Base-by-base conservation (phyloP, 2,888 invertebrate species). In the Apamea sordens region DNA sequence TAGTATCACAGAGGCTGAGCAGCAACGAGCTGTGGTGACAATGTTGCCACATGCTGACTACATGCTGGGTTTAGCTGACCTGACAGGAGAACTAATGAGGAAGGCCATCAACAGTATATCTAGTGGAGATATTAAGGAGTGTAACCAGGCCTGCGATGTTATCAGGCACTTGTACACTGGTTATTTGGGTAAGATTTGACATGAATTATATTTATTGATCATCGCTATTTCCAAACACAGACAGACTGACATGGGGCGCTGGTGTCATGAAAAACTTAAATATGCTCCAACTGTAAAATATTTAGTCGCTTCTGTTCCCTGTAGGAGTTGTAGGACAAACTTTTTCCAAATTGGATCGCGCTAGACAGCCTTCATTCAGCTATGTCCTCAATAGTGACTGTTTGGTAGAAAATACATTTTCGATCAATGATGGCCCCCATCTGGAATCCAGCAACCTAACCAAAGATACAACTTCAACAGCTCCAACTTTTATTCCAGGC, bases 41-140 rank as follows among this genome's bases (percentile, higher is more conserved):
- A 84, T 94, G 88, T 83, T 97, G 13, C 94, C 97, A 36, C 96
- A 97, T 5, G 92, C 92, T 32, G 97, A 97, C 86, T 97, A 97
- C 70, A 97, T 99, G 91, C 94, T 99, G 64, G 99, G 99, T 0
- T 94, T 99, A 59, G 98, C 98, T 0, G 99, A 99, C 95, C 96
- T 99, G 47, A 99, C 98, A 0, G 99, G 99, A 0, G 99, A 99
- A 94, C 93, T 99, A 64, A 99, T 99, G 99, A 97, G 99, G 73
- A 97, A 98, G 88, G 98, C 99, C 75, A 98, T 99, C 10, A 98
- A 98, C 92, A 98, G 98, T 89, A 97, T 99, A 77, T 98, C 98
- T 0, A 97, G 97, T 81, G 99, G 98, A 0, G 98, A 98, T 86
- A 97, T 98, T 21, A 97, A 97, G 5, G 97, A 97, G 65, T 98